Conservation (phyloP, 2,113 vertebrate genomes). For the Neofelis nebulosa region DNA sequence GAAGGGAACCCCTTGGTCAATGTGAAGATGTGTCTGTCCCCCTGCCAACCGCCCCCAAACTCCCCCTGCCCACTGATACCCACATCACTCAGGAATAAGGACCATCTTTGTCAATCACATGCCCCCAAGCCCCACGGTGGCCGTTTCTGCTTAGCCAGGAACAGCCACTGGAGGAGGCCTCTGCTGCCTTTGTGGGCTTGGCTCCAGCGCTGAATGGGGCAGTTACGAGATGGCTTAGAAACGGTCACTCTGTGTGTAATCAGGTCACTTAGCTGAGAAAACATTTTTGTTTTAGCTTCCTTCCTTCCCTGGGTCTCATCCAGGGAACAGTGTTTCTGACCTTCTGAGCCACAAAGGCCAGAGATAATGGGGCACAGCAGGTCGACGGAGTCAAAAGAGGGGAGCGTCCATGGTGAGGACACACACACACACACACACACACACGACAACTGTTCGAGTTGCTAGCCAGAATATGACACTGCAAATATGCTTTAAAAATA, state of each 20-base stretch:
- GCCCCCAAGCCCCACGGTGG: too few relatives aligned
- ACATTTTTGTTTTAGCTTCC: slow-evolving; percentile 68
- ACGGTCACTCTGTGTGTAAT: slow-evolving; percentile 44
- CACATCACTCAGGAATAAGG: background rate
- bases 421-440: background rate
- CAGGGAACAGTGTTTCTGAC: slow-evolving; percentile 57
- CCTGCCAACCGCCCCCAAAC: too few relatives aligned
- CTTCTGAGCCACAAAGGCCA: slow-evolving; percentile 56
- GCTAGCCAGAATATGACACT: background rate
- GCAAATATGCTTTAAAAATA: slow-evolving; percentile 6
- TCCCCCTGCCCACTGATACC: background rate
- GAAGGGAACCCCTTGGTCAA: background rate
- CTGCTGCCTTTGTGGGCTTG: background rate
- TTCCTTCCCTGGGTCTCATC: slow-evolving; percentile 63
- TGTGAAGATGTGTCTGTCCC: background rate
- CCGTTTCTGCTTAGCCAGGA: background rate
- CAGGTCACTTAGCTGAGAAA: slow-evolving; percentile 61
- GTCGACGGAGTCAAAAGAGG: background rate
- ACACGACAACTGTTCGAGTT: background rate
- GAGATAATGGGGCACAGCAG: slow-evolving; percentile 67
- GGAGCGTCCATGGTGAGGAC: background rate
- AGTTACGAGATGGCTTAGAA: slow-evolving; percentile 7
- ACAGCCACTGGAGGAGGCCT: background rate
- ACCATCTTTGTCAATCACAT: background rate
- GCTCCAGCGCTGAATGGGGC: background rate